A percentile compares a stretch with the other conserved stretches of the same genome.
These are phyloP conservation scores for Gobio gobio DNA, from an alignment of 2,113 vertebrate genomes.

Conservation along the genomic window DNA sequence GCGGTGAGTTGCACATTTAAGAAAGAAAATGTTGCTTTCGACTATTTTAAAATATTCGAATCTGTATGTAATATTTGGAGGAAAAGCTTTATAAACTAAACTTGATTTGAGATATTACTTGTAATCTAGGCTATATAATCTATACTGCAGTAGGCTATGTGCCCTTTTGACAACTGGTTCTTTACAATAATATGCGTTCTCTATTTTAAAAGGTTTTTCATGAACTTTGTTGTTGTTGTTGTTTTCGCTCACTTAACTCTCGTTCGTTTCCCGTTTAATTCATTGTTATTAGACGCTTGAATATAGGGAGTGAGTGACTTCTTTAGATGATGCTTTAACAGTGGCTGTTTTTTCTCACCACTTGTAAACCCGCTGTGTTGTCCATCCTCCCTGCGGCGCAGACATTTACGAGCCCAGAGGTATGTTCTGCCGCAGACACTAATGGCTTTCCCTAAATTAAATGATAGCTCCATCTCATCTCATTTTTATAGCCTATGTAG, in stretches of 20 bases:
- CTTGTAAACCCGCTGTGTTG: conserved; percentile 38
- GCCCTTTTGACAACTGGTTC: neutral
- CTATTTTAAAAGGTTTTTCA: neutral
- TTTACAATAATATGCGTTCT: neutral
- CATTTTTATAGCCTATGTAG: neutral
- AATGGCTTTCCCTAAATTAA: conserved; percentile 1
- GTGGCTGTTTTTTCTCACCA: conserved; percentile 16
- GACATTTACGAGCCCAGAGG: conserved; percentile 63
- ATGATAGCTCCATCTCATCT: neutral
- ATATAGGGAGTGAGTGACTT: neutral
- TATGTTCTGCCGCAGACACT: conserved; percentile 47
- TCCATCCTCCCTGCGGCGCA: conserved; percentile 25
- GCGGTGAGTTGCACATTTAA: conserved; percentile 53
- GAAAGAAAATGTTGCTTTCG: neutral
- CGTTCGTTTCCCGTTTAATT: neutral
- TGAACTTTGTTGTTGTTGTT: neutral
- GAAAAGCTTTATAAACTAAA: neutral
- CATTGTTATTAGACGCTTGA: neutral
- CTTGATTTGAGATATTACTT: neutral
- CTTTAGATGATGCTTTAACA: conserved; percentile 45
- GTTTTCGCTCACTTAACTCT: neutral
- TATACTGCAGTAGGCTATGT: neutral
- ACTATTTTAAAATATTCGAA: neutral
- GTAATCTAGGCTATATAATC: too few species aligned
- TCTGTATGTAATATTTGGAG: neutral